Conservation (phyloP, 2,797 vertebrate species). For the Hoplostethus mediterraneus region DNA sequence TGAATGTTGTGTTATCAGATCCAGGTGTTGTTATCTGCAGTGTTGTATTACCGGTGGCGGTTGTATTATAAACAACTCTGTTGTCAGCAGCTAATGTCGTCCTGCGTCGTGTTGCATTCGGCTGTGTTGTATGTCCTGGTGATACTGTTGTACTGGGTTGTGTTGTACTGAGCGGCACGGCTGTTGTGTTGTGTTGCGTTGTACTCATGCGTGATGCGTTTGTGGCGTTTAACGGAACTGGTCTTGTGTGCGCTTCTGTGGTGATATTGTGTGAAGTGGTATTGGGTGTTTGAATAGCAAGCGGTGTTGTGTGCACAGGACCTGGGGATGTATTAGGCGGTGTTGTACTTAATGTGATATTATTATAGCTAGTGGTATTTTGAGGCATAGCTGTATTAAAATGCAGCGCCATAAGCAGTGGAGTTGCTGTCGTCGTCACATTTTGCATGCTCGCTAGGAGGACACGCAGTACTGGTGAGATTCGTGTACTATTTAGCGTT, state of each 20-base stretch:
- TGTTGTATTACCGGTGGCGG: neutral
- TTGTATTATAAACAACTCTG: neutral
- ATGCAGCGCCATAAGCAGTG: neutral
- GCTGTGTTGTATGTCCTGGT: neutral
- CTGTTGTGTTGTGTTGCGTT: neutral
- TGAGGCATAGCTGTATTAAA: neutral
- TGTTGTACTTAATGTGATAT: neutral
- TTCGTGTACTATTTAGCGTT: conserved; percentile 5
- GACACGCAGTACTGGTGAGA: conserved; percentile 1
- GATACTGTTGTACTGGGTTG: neutral
- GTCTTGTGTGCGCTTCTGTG: neutral
- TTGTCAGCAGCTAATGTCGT: neutral
- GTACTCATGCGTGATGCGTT: neutral
- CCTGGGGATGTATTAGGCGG: neutral
- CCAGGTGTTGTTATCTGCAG: neutral
- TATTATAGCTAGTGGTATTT: conserved; percentile 1
- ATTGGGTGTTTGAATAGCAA: neutral
- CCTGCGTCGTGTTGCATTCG: neutral
- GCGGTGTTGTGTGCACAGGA: neutral
- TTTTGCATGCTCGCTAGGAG: conserved; percentile 8
- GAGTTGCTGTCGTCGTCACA: neutral
- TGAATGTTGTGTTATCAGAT: conserved; percentile 1
- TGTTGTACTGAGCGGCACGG: neutral
- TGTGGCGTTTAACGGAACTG: neutral
- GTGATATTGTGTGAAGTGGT: neutral